Conservation (phyloP, 2,113 vertebrate genomes). For the Tricholaema leucomelas region DNA sequence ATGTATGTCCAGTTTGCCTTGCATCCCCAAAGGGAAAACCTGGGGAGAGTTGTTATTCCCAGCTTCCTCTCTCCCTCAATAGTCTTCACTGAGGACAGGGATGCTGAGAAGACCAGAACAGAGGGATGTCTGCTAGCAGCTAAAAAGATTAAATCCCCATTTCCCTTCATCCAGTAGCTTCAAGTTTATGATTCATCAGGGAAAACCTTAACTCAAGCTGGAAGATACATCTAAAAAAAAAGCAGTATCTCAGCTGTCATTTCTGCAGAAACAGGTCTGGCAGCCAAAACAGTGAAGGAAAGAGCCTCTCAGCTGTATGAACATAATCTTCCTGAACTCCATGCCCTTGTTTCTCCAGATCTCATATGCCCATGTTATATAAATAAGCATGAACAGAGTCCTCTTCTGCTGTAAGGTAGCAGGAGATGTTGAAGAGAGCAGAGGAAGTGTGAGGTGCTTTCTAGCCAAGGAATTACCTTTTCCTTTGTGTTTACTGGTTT, state of each 20-base stretch:
- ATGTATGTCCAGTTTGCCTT: background rate
- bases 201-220: background rate
- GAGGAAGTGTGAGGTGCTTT: background rate
- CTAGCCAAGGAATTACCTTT: background rate
- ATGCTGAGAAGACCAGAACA: background rate
- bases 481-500: background rate
- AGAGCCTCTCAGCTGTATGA: background rate
- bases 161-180: background rate
- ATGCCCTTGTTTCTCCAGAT: background rate
- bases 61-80: background rate
- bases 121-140: background rate
- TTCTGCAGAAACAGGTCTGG: background rate
- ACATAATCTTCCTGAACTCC: background rate
- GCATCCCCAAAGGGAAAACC: background rate
- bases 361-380: background rate
- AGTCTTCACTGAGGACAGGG: background rate
- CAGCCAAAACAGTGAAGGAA: background rate
- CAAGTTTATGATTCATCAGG: background rate
- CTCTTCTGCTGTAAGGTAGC: background rate
- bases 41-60: background rate
- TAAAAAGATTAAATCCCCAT: background rate
- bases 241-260: background rate
- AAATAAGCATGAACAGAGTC: background rate
- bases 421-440: background rate
- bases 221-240: background rate